A percentile compares a stretch with the other conserved stretches of the same genome.
Evolutionary conservation across 2,113 vertebrate genomes (phyloP).

Genomic region (Bujurquina vittata): DNA sequence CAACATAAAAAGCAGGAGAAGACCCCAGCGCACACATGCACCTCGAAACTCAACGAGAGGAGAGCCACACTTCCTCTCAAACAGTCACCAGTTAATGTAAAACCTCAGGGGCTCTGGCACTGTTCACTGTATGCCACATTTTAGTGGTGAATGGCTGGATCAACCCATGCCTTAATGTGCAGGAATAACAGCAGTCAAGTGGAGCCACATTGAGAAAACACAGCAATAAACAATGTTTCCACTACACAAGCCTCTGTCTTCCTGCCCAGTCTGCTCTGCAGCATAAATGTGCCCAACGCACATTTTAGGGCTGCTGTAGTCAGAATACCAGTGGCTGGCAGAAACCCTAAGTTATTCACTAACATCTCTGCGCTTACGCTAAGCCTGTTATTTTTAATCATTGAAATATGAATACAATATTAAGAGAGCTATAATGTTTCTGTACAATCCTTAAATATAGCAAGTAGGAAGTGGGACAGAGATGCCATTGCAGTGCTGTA

Average conservation of each 20-base stretch:
- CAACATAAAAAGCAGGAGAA: slow-evolving; percentile 57
- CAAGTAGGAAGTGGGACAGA: neutral
- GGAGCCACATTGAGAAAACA: slow-evolving; percentile 42
- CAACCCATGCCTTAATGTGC: slow-evolving; percentile 21
- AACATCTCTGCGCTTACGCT: neutral
- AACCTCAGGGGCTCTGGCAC: slow-evolving; percentile 32
- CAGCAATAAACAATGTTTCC: slow-evolving; percentile 50
- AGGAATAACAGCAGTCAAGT: slow-evolving; percentile 27
- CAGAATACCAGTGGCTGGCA: neutral
- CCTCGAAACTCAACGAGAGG: neutral
- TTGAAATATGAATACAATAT: neutral
- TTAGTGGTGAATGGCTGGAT: slow-evolving; percentile 28
- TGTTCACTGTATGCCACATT: slow-evolving; percentile 28
- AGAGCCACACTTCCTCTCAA: slow-evolving; percentile 37
- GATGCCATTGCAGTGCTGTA: neutral
- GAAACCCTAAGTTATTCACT: neutral
- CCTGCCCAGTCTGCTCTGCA: slow-evolving; percentile 20
- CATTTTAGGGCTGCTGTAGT: slow-evolving; percentile 7
- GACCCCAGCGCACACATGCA: slow-evolving; percentile 6
- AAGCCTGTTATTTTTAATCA: neutral
- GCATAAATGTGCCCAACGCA: neutral
- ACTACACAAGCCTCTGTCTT: slow-evolving; percentile 6
- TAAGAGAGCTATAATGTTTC: neutral
- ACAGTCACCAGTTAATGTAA: slow-evolving; percentile 50
- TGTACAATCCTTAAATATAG: neutral